Evolutionary conservation across 1,140 invertebrate species (phyloP), one percentile per base, ranked within the genome.

Genomic region (Episyrphus balteatus): DNA sequence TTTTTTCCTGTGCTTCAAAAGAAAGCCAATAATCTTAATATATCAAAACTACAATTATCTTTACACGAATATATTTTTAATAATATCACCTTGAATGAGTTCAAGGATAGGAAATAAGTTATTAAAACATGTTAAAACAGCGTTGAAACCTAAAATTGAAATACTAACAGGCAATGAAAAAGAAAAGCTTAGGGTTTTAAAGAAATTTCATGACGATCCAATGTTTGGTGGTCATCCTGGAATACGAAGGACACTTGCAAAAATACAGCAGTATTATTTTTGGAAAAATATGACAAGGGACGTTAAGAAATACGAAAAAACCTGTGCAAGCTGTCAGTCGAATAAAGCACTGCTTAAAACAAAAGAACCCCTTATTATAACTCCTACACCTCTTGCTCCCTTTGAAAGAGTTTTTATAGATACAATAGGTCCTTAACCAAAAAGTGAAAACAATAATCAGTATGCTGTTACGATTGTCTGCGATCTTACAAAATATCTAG

Each of bases 141-240:
- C 40, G 49, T 44, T 51, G 48, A 9, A 34, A 34, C 49, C 51
- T 44, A 42, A 39, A 14, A 42, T 32, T 46, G 47, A 44, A 46
- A 41, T 44, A 42, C 11, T 6, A 30, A 48, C 48, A 40, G 13
- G 39, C 9, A 46, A 43, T 14, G 5, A 18, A 44, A 46, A 47
- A 15, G 44, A 53, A 5, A 53, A 42, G 50, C 38, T 50, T 50
- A 48, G 38, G 7, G 42, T 52, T 30, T 9, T 52, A 48, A 44
- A 40, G 47, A 50, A 15, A 47, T 45, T 44, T 1, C 40, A 52
- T 39, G 41, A 52, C 7, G 48, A 42, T 10, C n/a, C n/a, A 34
- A 9, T 9, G 9, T 34, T 34, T 34, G 33, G 33, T 10, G 50
- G 47, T 36, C 47, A 49, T 34, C 33, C 15, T 10, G 47, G 50